Percentiles rank a stretch among this genome's conserved stretches.
Evolutionary conservation across 1,140 invertebrate species (phyloP).

Genomic region (Apis dorsata): DNA sequence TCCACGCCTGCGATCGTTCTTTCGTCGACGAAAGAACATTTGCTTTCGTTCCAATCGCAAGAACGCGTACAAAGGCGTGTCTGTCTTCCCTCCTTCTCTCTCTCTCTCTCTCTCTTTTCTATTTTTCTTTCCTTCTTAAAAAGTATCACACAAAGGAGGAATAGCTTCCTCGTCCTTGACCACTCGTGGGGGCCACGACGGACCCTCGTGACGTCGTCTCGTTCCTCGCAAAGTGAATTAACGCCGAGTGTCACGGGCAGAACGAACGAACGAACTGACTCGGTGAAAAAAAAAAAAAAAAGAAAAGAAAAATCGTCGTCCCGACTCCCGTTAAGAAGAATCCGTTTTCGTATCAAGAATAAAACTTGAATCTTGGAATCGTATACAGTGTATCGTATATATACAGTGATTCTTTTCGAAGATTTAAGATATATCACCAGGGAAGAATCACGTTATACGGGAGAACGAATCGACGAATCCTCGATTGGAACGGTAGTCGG

Average conservation of each 20-base stretch:
- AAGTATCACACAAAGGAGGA: background rate
- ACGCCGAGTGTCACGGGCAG: constrained; percentile 33
- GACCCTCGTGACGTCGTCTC: constrained; percentile 53
- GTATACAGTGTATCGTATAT: background rate
- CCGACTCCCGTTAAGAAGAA: background rate
- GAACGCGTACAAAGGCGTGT: background rate
- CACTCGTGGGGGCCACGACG: constrained; percentile 30
- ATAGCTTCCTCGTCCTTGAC: constrained; percentile 41
- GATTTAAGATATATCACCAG: too few species aligned
- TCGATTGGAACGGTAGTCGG: background rate
- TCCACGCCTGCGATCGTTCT: background rate
- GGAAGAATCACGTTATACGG: background rate
- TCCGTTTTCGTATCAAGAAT: background rate
- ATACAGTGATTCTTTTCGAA: too few species aligned
- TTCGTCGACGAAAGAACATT: too few species aligned
- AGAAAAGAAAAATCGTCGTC: too few species aligned
- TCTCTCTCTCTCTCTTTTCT: too few species aligned
- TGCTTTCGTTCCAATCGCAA: too few species aligned
- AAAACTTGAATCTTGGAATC: background rate
- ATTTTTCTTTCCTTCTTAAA: background rate
- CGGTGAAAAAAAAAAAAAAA: too few species aligned
- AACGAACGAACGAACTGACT: background rate
- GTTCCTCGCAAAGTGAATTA: constrained; percentile 57
- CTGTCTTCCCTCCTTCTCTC: too few species aligned
- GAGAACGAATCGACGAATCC: background rate